Evolutionary conservation across 2,113 vertebrate species (phyloP).

Genomic region (Cynocephalus volans): DNA sequence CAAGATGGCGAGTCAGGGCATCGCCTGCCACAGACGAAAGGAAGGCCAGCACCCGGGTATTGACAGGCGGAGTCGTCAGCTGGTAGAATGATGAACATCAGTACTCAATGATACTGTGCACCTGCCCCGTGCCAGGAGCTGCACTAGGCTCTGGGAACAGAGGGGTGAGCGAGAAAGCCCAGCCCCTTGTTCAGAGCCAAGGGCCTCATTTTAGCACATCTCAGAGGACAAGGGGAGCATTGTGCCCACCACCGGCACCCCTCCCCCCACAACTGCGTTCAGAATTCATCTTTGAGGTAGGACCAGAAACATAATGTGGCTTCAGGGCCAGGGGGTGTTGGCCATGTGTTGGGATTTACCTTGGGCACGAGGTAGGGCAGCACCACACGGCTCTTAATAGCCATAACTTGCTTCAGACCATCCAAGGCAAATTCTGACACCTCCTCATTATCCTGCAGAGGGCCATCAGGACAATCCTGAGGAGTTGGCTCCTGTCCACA

Average conservation of each 20-base stretch:
- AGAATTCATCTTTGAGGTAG: background rate
- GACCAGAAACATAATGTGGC: accelerated
- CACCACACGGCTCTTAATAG: slow-evolving; percentile 98
- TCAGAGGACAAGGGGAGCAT: background rate
- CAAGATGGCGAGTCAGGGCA: slow-evolving; percentile 96
- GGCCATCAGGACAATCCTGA: background rate
- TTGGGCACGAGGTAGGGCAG: slow-evolving; percentile 98
- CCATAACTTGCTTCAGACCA: slow-evolving; percentile 99
- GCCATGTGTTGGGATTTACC: slow-evolving; percentile 85
- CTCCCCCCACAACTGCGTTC: background rate
- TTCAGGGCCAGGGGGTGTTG: too few species aligned
- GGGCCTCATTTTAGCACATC: background rate
- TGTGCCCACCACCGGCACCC: background rate
- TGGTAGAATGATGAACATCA: slow-evolving; percentile 74
- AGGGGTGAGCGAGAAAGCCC: background rate
- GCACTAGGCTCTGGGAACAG: background rate
- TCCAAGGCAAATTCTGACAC: slow-evolving; percentile 97
- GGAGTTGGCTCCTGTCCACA: background rate
- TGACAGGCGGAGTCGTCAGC: slow-evolving; percentile 96
- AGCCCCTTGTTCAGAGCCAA: background rate
- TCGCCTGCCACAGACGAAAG: slow-evolving; percentile 98
- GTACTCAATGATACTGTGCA: background rate
- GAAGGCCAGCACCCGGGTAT: slow-evolving; percentile 97
- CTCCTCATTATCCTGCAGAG: slow-evolving; percentile 92
- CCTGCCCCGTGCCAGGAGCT: accelerated